phyloP scores from a whole-genome alignment of 2,113 vertebrate genomes.

The Irena cyanogastra region DNA sequence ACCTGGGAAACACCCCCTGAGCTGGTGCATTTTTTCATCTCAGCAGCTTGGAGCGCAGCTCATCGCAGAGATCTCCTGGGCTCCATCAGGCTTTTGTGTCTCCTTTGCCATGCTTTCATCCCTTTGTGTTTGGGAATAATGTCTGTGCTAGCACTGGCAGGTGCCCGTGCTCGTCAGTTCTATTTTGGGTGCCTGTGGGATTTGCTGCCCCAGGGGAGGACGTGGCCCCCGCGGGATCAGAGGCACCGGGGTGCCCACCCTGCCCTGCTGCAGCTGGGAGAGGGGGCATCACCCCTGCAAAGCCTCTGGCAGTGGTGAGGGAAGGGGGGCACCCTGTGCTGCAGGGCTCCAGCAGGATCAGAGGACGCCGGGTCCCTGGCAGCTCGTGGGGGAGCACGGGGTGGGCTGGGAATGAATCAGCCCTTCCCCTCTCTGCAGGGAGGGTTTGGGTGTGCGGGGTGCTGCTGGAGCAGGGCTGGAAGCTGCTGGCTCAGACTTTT shows the following conservation, averaged over 20 bases:
- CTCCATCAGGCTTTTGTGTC: neutral
- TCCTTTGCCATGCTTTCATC: neutral
- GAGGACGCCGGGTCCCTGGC: neutral
- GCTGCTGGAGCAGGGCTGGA: neutral
- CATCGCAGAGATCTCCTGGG: neutral
- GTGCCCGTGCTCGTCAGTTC: neutral
- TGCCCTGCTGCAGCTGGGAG: neutral
- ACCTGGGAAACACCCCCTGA: neutral
- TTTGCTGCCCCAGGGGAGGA: neutral
- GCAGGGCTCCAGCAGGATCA: neutral
- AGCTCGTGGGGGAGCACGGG: rapidly evolving
- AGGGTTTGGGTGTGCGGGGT: neutral
- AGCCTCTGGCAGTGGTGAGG: neutral
- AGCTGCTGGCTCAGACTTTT: neutral
- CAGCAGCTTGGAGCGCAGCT: rapidly evolving
- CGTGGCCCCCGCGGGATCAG: neutral
- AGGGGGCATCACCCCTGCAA: neutral
- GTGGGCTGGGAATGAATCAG: too few relatives aligned
- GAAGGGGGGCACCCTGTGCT: neutral
- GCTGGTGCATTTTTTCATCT: neutral
- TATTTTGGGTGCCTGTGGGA: neutral
- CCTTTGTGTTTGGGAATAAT: neutral
- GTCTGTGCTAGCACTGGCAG: neutral
- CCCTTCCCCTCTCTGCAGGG: neutral
- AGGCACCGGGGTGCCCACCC: neutral